Evolutionary conservation across 2,113 vertebrate species (phyloP).

Genomic region (Nothobranchius kuhntae): DNA sequence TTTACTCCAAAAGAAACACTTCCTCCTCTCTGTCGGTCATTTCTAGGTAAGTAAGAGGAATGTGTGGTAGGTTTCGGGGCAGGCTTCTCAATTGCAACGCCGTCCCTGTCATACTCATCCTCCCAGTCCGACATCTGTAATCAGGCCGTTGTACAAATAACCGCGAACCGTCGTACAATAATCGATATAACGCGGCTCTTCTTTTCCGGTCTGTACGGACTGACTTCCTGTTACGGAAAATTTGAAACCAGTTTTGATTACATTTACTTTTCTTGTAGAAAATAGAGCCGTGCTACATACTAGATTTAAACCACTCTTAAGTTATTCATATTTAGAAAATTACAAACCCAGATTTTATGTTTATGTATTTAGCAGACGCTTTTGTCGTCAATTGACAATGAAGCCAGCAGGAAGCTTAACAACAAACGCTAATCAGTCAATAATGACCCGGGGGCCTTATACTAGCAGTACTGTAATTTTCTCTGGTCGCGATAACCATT

Average conservation of each 20-base stretch:
- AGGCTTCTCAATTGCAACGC: not conserved
- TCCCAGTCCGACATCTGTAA: constrained; percentile 80
- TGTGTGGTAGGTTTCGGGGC: rapidly evolving
- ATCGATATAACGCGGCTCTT: constrained; percentile 14
- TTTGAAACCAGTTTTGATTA: not conserved
- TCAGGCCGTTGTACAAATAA: not conserved
- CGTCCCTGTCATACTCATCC: constrained; percentile 22
- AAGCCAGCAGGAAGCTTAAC: too few relatives aligned
- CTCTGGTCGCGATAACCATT: too few relatives aligned
- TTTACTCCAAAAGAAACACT: constrained; percentile 19
- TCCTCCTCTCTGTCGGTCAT: not conserved
- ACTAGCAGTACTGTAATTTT: too few relatives aligned
- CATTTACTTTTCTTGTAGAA: not conserved
- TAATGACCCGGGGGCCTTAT: too few relatives aligned
- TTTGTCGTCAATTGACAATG: too few relatives aligned
- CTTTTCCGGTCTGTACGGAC: not conserved
- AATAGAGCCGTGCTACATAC: too few relatives aligned
- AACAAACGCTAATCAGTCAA: too few relatives aligned
- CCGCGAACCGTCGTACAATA: not conserved
- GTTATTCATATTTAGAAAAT: too few relatives aligned
- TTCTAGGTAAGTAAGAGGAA: not conserved
- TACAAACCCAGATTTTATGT: too few relatives aligned
- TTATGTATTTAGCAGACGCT: too few relatives aligned
- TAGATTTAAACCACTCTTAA: too few relatives aligned
- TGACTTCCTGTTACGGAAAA: rapidly evolving